A percentile compares a stretch with the other conserved stretches of the same genome.
phyloP scores from a whole-genome alignment of 2,888 invertebrate species.

The Julus scanicus region DNA sequence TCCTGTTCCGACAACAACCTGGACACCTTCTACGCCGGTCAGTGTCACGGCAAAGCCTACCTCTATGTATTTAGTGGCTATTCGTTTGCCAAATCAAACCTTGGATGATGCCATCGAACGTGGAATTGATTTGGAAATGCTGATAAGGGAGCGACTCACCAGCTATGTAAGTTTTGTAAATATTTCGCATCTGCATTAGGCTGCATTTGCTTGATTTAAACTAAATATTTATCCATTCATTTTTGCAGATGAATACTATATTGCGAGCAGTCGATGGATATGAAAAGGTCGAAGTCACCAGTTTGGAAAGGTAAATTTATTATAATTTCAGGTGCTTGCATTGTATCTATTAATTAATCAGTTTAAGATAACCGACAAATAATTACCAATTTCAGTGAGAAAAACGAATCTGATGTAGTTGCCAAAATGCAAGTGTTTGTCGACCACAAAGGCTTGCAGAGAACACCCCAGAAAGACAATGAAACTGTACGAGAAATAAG shows the following conservation, averaged over 20 bases:
- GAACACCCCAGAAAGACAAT: not conserved
- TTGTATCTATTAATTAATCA: conserved; percentile 43
- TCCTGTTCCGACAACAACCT: not conserved
- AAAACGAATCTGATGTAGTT: conserved; percentile 73
- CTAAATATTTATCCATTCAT: not conserved
- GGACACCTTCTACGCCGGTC: not conserved
- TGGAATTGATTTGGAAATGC: conserved; percentile 57
- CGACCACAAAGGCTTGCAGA: conserved; percentile 66
- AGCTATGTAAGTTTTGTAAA: conserved; percentile 52
- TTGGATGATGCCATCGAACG: conserved; percentile 56
- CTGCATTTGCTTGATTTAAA: not conserved
- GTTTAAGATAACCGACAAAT: no score
- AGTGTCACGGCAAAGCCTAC: conserved; percentile 44
- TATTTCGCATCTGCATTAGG: not conserved
- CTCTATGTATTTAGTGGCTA: conserved; percentile 44
- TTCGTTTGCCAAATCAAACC: conserved; percentile 56
- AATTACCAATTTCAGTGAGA: conserved; percentile 67
- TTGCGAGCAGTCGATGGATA: conserved; percentile 77
- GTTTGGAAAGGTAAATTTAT: conserved; percentile 73
- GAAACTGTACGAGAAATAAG: conserved; percentile 46
- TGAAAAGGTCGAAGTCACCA: conserved; percentile 75
- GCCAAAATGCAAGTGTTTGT: conserved; percentile 81
- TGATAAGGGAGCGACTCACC: conserved; percentile 52
- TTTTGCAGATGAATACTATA: conserved; percentile 70
- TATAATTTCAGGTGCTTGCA: not conserved